These are phyloP conservation scores for Ephydatia muelleri DNA, from an alignment of 37 sponge, comb jelly and placozoan genomes.

Conservation along the genomic window DNA sequence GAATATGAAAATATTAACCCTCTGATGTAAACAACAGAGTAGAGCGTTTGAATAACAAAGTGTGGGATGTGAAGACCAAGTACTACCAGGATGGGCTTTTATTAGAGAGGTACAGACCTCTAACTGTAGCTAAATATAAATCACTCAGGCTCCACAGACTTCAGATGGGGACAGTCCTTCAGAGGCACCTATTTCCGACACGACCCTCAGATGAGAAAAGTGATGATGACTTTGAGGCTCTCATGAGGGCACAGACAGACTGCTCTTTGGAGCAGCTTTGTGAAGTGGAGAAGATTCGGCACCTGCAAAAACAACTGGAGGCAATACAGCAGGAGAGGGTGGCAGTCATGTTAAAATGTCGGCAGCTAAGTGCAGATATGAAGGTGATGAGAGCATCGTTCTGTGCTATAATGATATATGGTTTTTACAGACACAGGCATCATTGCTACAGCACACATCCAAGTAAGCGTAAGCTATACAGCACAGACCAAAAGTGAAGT, in stretches of 20 bases:
- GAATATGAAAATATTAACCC: neutral
- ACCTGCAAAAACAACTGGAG: neutral
- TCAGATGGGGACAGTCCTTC: neutral
- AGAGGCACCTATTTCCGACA: neutral
- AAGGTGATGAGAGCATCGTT: neutral
- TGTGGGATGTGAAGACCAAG: neutral
- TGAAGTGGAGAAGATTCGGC: neutral
- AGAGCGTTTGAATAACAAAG: constrained; percentile 5
- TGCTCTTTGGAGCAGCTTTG: neutral
- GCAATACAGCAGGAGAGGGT: neutral
- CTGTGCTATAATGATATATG: neutral
- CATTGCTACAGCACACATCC: neutral
- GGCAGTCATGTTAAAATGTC: neutral
- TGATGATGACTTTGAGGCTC: neutral
- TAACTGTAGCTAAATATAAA: neutral
- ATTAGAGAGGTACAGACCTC: constrained; percentile 14
- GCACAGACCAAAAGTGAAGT: too few species aligned
- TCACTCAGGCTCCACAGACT: neutral
- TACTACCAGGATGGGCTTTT: constrained; percentile 18
- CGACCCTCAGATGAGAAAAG: neutral
- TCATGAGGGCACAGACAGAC: neutral
- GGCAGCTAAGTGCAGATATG: neutral
- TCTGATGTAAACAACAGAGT: neutral
- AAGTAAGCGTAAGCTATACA: too few species aligned
- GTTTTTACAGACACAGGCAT: neutral